phyloP scores from a whole-genome alignment of 2,113 vertebrate genomes.

The Xiphias gladius region DNA sequence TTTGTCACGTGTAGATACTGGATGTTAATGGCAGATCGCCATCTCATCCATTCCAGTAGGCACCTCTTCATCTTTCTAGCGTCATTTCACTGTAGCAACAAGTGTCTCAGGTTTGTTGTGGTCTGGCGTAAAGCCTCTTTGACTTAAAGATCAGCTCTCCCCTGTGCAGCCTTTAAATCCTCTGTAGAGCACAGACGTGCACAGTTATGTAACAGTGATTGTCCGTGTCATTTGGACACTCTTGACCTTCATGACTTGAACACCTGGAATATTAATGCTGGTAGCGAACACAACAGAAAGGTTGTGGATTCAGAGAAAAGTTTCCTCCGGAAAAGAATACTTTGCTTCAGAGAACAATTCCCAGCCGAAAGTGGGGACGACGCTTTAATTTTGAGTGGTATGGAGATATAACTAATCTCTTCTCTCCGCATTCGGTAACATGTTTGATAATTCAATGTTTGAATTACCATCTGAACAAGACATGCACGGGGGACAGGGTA shows the following conservation, averaged over 20 bases:
- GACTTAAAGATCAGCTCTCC: constrained; percentile 75
- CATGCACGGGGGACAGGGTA: constrained; percentile 14
- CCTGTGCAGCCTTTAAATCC: constrained; percentile 74
- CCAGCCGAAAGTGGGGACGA: rapidly evolving
- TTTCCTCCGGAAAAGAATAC: not conserved
- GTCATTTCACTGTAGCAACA: constrained; percentile 45
- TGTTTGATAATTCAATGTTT: not conserved
- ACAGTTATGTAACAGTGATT: constrained; percentile 73
- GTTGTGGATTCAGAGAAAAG: not conserved
- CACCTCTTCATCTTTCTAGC: constrained; percentile 21
- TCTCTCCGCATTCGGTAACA: not conserved
- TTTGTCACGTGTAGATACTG: not conserved
- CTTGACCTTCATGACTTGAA: constrained; percentile 55
- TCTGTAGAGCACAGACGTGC: constrained; percentile 69
- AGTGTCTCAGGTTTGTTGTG: constrained; percentile 74
- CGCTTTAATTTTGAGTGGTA: not conserved
- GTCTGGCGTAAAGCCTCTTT: constrained; percentile 80
- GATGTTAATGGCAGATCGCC: constrained; percentile 20
- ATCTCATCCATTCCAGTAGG: not conserved
- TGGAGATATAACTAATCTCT: not conserved
- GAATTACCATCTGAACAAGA: not conserved
- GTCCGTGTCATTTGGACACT: constrained; percentile 42
- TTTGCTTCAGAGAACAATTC: not conserved
- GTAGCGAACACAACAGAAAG: not conserved
- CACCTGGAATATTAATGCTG: constrained; percentile 45